A percentile compares a stretch with the other conserved stretches of the same genome.
phyloP scores from a whole-genome alignment of 2,113 vertebrate species.

The Synchiropus splendidus region DNA sequence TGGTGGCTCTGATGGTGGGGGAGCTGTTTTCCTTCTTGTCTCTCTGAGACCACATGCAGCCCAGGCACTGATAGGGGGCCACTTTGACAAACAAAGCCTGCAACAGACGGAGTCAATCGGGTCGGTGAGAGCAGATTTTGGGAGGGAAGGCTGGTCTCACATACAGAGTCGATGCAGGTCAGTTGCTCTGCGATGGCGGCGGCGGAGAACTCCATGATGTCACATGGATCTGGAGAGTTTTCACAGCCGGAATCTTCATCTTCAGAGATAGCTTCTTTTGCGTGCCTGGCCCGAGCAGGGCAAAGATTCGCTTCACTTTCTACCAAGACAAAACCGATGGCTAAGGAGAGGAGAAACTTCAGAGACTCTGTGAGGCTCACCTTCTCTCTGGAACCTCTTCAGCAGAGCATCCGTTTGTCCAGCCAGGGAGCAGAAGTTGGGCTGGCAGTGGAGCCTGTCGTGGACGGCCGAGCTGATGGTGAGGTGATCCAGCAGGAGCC shows the following conservation, averaged over 20 bases:
- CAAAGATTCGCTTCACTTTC: conserved; percentile 17
- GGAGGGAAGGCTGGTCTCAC: conserved; percentile 15
- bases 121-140: no score
- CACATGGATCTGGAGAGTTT: conserved; percentile 21
- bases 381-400: conserved; percentile 56
- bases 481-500: conserved; percentile 56
- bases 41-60: conserved; percentile 83
- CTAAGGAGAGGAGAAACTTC: no score
- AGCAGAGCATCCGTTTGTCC: conserved; percentile 62
- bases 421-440: conserved; percentile 54
- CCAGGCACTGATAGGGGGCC: conserved; percentile 77
- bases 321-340: conserved; percentile 4
- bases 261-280: conserved; percentile 19
- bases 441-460: conserved; percentile 27
- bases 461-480: conserved; percentile 48
- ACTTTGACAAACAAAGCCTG: conserved; percentile 77
- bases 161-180: conserved; percentile 73
- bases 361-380: no score
- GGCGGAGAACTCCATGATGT: conserved; percentile 68
- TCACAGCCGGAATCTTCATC: conserved; percentile 40
- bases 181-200: conserved; percentile 74
- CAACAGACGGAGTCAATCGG: background rate
- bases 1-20: conserved; percentile 77
- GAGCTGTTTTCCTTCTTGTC: conserved; percentile 76
- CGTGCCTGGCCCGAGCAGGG: conserved; percentile 4